phyloP scores from a whole-genome alignment of 2,888 invertebrate species.

The Parnassius smintheus region DNA sequence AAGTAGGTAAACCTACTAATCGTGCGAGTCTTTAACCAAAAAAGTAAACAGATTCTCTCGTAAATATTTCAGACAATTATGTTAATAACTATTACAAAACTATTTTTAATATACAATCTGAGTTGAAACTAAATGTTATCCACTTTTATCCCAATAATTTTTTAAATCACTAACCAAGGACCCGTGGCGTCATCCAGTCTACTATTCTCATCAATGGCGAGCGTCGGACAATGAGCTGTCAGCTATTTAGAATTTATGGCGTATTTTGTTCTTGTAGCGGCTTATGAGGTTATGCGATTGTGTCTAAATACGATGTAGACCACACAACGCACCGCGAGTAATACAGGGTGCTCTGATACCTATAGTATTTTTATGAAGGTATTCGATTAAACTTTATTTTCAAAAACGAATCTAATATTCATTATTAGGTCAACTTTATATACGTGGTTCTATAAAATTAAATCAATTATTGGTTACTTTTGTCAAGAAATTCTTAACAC shows the following conservation, averaged over 20 bases:
- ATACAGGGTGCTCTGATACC: constrained; percentile 44
- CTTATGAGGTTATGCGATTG: constrained; percentile 49
- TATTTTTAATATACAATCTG: too few relatives aligned
- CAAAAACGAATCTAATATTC: too few relatives aligned
- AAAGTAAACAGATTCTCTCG: too few relatives aligned
- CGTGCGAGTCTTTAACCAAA: too few relatives aligned
- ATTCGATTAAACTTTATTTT: too few relatives aligned
- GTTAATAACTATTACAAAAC: too few relatives aligned
- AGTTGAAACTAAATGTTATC: not conserved
- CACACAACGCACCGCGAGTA: constrained; percentile 62
- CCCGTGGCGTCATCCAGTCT: constrained; percentile 48
- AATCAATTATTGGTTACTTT: too few relatives aligned
- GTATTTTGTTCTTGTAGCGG: constrained; percentile 60
- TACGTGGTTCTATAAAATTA: too few relatives aligned
- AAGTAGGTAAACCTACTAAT: too few relatives aligned
- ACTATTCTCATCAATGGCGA: constrained; percentile 43
- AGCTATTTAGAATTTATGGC: constrained; percentile 62
- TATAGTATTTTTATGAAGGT: not conserved
- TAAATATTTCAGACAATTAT: too few relatives aligned
- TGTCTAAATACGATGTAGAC: constrained; percentile 48
- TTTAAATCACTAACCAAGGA: constrained; percentile 8
- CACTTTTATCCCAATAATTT: constrained; percentile 2
- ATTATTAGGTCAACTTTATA: too few relatives aligned
- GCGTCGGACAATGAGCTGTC: constrained; percentile 47
- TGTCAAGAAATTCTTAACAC: too few relatives aligned